Evolutionary conservation across 2,888 invertebrate genomes (phyloP), one percentile per base, ranked within the genome.

Genomic region (Trissonchulus sp.): DNA sequence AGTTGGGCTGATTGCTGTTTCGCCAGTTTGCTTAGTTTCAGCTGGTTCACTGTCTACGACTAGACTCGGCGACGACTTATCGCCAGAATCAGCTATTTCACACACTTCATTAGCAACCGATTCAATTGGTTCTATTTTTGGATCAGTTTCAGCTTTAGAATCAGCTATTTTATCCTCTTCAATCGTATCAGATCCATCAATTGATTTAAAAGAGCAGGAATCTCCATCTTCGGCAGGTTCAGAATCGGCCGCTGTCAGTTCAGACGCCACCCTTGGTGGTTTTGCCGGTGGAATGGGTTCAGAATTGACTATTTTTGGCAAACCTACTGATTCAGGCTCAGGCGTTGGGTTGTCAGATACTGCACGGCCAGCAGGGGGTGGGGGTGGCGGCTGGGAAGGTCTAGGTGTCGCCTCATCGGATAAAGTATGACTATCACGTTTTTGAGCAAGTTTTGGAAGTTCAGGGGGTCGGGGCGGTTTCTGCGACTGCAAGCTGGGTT

Each of bases 401-500:
- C 8, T 48, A 48, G 48, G 48, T 23, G 48, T 48, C 23, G 23
- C 48, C 23, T 48, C 48, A 8, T 8, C 48, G 48, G 48, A 15
- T 15, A 48, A 48, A 48, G 48, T 48, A 15, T 23, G 8, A 48
- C 48, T 48, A 48, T 48, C 48, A 48, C 48, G 8, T 48, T n/a
- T n/a, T n/a, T n/a, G n/a, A n/a, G n/a, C n/a, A n/a, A n/a, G n/a
- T n/a, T n/a, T n/a, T n/a, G n/a, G n/a, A n/a, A n/a, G n/a, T n/a
- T n/a, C n/a, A n/a, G n/a, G n/a, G n/a, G n/a, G n/a, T n/a, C n/a
- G n/a, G n/a, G n/a, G n/a, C n/a, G n/a, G n/a, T n/a, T n/a, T n/a
- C n/a, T n/a, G n/a, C n/a, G n/a, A n/a, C n/a, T n/a, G n/a, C n/a
- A 48, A 8, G 23, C 35, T 69, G 34, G 71, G 71, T 69, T 69